Evolutionary conservation across 1,140 invertebrate genomes (phyloP), one percentile per base, ranked within the genome.

Genomic region (Scaptodrosophila lebanonensis): DNA sequence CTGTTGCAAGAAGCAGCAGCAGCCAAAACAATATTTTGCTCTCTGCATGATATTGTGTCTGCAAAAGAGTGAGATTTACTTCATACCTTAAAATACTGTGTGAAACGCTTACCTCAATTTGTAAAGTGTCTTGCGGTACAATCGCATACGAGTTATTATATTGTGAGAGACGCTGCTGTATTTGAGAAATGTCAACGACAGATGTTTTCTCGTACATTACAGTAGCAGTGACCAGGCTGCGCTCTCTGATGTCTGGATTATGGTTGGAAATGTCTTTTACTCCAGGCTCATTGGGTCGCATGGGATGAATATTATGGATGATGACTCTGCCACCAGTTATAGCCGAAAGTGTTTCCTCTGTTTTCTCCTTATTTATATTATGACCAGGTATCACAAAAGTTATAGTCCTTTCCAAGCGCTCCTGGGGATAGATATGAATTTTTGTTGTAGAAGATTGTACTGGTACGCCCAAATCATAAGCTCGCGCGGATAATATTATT

Each of bases 401-500:
- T 83, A 95, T 92, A 16, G 91, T 92, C 40, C 93, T 88, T 35
- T 92, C 90, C 66, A 91, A 88, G 69, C 89, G 90, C 66, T 91
- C 90, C 47, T 92, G 89, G 44, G 93, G 90, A 88, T 92, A 91
- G 71, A 93, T 87, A 76, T 92, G 88, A 50, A 93, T 91, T 52
- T 89, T 88, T 7, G 91, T 91, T 5, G 90, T 90, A 3, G 90
- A 91, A 47, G 88, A 93, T 53, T 91, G 87, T 69, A 92, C 91
- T 1, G 94, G 95, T 1, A 94, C 89, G 79, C 94, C 94, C 54
- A 94, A 89, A 87, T 95, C 94, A 69, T 94, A 95, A 8, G 93
- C 94, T 73, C 93, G 89, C 13, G 92, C 90, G 25, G 90, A 93
- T 3, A 95, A 85, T 1, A 90, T 89, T 53, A 90, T 91, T 20